Evolutionary conservation across 2,797 vertebrate species (phyloP).

Genomic region (Gymnopithys bicolor): DNA sequence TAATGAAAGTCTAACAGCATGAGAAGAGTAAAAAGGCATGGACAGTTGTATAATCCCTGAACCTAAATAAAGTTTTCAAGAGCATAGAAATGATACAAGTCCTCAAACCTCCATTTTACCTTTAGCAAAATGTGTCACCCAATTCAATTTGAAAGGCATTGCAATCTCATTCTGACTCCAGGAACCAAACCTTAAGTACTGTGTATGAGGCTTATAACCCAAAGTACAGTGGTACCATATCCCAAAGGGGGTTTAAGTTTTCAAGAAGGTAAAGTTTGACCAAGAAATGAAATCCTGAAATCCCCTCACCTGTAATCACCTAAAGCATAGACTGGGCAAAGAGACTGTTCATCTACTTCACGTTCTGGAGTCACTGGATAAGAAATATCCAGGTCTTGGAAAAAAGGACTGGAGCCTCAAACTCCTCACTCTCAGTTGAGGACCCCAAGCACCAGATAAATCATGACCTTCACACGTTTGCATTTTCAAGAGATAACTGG

Average conservation of each 20-base stretch:
- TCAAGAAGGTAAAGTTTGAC: background rate
- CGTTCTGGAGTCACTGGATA: background rate
- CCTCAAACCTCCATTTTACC: background rate
- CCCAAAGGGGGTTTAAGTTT: background rate
- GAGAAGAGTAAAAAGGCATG: background rate
- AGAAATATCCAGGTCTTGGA: background rate
- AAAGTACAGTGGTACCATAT: background rate
- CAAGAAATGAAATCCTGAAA: background rate
- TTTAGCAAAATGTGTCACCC: background rate
- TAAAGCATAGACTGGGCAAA: background rate
- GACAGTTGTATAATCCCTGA: background rate
- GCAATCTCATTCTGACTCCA: background rate
- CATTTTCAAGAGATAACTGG: background rate
- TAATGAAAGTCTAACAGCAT: background rate
- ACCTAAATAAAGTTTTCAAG: background rate
- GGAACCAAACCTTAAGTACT: background rate
- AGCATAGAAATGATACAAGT: background rate
- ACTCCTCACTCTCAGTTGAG: background rate
- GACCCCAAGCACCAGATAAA: background rate
- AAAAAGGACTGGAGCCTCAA: background rate
- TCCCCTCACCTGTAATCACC: background rate
- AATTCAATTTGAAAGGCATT: background rate
- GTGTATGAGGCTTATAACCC: background rate
- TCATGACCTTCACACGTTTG: background rate
- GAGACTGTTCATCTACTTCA: background rate